A percentile compares a stretch with the other conserved stretches of the same genome.
Conservation (phyloP, 2,797 vertebrate genomes). For the Xenops minutus region DNA sequence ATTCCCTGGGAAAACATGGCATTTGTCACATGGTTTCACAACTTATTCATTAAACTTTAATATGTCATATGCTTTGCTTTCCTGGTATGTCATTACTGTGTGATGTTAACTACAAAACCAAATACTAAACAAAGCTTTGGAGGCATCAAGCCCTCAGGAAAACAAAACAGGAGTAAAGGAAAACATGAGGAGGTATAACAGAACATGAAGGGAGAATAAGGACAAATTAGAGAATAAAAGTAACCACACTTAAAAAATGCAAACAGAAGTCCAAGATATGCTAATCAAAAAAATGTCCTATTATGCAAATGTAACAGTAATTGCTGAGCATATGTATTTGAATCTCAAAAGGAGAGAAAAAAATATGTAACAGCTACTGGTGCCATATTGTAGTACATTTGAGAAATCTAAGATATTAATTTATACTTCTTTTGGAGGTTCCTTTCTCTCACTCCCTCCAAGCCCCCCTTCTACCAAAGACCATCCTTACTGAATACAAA, state of each 20-base stretch:
- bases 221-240: constrained; percentile 11
- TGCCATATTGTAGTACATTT: constrained; percentile 40
- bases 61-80: constrained; percentile 2
- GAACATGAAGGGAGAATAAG: background rate
- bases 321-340: constrained; percentile 64
- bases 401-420: constrained; percentile 42
- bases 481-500: background rate
- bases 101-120: constrained; percentile 11
- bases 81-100: background rate
- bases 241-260: constrained; percentile 38
- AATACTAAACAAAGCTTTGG: background rate
- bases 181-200: background rate
- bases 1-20: background rate
- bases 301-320: constrained; percentile 64
- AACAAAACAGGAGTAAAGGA: background rate
- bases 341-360: constrained; percentile 31
- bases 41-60: constrained; percentile 34
- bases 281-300: constrained; percentile 54
- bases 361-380: constrained; percentile 38
- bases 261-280: constrained; percentile 54
- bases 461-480: background rate
- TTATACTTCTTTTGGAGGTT: constrained; percentile 22
- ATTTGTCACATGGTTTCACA: background rate
- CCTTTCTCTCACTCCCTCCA: background rate
- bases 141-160: background rate